Evolutionary conservation across 2,113 vertebrate species (phyloP), one percentile per base, ranked within the genome.

Genomic region (Vulpes vulpes): DNA sequence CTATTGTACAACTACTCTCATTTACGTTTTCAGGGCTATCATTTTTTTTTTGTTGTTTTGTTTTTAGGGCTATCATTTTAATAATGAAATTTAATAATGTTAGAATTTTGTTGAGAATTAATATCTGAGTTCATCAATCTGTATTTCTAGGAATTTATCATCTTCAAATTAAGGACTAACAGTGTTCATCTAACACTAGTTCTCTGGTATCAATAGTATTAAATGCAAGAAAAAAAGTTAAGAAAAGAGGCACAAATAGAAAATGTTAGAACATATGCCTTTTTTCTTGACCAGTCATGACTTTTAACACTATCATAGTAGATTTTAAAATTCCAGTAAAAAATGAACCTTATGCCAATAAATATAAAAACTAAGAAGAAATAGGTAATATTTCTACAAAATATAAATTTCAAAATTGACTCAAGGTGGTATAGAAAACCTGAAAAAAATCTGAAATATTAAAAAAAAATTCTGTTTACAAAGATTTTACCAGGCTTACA

Each of bases 341-440:
- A 80, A 64, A 43, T 73, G 14, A 82, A 92, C 60, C 82, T 60
- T 38, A 22, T 92, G 30, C 43, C 76, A 81, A 38, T 91, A 67
- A 80, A 80, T 86, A 86, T 15, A 85, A 86, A 94, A 67, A 57
- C 17, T 71, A 73, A 85, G 74, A 91, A 91, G 25, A 92, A 96
- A 53, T 67, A 25, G 12, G 59, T 87, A 38, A 53, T 85, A 17
- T 74, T 82, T 92, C 14, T 92, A 79, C 17, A 67, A 51, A 76
- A 88, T 94, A 83, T 22, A 73, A 57, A 85, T 85, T 60, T 79
- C 79, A 85, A n/a, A 43, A 49, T 71, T 90, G 22, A 67, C 25
- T 95, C 14, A 90, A 78, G 55, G 60, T 65, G 17, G 17, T 91
- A 7, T 49, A 27, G 53, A 96, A 84, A 94, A 35, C 30, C 53